Evolutionary conservation across 2,888 invertebrate species (phyloP), one percentile per base, ranked within the genome.

Genomic region (Sisyra terminalis): DNA sequence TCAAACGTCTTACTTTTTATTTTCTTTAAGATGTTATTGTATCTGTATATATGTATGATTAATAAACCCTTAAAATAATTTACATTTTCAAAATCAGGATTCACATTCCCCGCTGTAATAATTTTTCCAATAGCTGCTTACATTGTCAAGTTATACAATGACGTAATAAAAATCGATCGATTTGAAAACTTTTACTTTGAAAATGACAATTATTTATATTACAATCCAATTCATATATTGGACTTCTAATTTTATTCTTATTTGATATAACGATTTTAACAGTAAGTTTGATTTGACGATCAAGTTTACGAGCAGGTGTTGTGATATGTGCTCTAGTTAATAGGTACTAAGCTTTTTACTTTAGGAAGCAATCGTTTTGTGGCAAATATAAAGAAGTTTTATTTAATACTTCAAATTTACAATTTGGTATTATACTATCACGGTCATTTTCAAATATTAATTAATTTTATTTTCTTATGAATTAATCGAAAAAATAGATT

Each of bases 391-490:
- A 29, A 40, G 40, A 29, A 15, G 38, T 13, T 29, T 37, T 38
- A 17, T 29, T 43, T 34, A 41, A 30, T 30, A 18, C 43, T 43
- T 43, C 43, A 34, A 31, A 37, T 37, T 29, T 37, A 34, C 38
- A 38, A 43, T 43, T 43, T 43, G 43, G 43, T 43, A 43, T 43
- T 43, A 15, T 29, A 38, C 38, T 43, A 43, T 43, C 43, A 43
- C 43, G 29, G 43, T 43, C 37, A 38, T 42, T 30, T 18, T 40
- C 40, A 40, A 30, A 30, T 17, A 29, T 40, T n/a, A 29, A 29
- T 39, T 29, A 39, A 39, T 16, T 39, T 17, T 29, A 10, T 30
- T 9, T 39, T 40, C 8, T 29, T 40, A 29, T 14, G 11, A 10
- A 29, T 29, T 30, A 38, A 38, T 17, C 13, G 14, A 34, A 34